Evolutionary conservation across 2,888 invertebrate species (phyloP).

Genomic region (Mythimna impura): DNA sequence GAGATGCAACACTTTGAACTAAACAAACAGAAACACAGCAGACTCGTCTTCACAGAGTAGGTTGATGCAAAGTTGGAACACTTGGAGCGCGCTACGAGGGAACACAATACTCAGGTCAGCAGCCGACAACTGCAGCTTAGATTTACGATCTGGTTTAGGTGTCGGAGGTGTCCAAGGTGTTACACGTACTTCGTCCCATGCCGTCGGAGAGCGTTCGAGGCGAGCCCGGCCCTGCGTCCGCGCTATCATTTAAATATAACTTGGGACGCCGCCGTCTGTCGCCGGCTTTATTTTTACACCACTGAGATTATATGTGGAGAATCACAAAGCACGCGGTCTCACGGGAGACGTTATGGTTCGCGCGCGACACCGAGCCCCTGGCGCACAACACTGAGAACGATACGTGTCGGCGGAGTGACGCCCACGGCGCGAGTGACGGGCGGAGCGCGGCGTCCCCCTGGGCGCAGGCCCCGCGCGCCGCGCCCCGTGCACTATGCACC

Average conservation of each 20-base stretch:
- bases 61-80: slow-evolving; percentile 54
- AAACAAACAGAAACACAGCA: slow-evolving; percentile 60
- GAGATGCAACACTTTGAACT: slow-evolving; percentile 53
- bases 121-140: slow-evolving; percentile 69
- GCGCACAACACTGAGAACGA: slow-evolving; percentile 61
- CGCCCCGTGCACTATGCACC: slow-evolving; percentile 82
- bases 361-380: slow-evolving; percentile 62
- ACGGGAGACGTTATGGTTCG: slow-evolving; percentile 74
- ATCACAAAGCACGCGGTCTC: slow-evolving; percentile 82
- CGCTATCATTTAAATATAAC: slow-evolving; percentile 90
- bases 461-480: slow-evolving; percentile 65
- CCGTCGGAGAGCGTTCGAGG: slow-evolving; percentile 80
- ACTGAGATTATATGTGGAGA: slow-evolving; percentile 78
- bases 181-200: slow-evolving; percentile 89
- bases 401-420: slow-evolving; percentile 74
- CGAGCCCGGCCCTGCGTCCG: slow-evolving; percentile 82
- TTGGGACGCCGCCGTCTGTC: slow-evolving; percentile 86
- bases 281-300: slow-evolving; percentile 89
- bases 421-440: slow-evolving; percentile 80
- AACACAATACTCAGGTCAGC: slow-evolving; percentile 69
- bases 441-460: slow-evolving; percentile 72
- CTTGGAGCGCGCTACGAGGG: slow-evolving; percentile 50
- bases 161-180: slow-evolving; percentile 71
- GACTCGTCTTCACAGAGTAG: slow-evolving; percentile 50
- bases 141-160: slow-evolving; percentile 77